Evolutionary conservation across 2,888 invertebrate genomes (phyloP).

Genomic region (Matsumyia berberina): DNA sequence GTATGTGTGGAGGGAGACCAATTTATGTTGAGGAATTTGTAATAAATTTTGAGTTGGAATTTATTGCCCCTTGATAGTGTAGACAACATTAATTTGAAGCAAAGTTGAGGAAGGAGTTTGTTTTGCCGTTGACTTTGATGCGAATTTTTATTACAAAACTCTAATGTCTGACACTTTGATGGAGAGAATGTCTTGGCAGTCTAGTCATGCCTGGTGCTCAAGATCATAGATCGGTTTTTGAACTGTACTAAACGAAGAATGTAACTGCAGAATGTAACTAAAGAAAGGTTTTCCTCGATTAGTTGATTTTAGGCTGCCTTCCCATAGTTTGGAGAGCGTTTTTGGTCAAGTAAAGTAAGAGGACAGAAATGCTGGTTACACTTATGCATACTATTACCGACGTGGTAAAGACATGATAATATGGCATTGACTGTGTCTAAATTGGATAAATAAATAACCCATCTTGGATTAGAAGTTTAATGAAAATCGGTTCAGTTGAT

Average conservation of each 20-base stretch:
- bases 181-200: background rate
- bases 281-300: no score
- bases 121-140: conserved; percentile 35
- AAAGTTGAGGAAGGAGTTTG: conserved; percentile 57
- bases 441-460: no score
- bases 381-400: no score
- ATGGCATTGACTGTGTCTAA: no score
- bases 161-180: background rate
- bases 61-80: conserved; percentile 54
- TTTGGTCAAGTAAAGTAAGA: no score
- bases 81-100: conserved; percentile 66
- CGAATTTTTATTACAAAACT: background rate
- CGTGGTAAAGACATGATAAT: no score
- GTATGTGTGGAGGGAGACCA: background rate
- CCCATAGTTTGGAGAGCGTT: no score
- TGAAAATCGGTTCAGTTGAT: no score
- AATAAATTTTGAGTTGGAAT: conserved; percentile 65
- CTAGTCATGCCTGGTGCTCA: background rate
- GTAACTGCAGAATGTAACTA: no score
- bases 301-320: no score
- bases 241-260: background rate
- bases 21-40: conserved; percentile 67
- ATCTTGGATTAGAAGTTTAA: no score
- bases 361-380: no score
- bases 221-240: conserved; percentile 7